phyloP scores from a whole-genome alignment of 2,797 vertebrate species.

The Rhabdophis nuchalis region DNA sequence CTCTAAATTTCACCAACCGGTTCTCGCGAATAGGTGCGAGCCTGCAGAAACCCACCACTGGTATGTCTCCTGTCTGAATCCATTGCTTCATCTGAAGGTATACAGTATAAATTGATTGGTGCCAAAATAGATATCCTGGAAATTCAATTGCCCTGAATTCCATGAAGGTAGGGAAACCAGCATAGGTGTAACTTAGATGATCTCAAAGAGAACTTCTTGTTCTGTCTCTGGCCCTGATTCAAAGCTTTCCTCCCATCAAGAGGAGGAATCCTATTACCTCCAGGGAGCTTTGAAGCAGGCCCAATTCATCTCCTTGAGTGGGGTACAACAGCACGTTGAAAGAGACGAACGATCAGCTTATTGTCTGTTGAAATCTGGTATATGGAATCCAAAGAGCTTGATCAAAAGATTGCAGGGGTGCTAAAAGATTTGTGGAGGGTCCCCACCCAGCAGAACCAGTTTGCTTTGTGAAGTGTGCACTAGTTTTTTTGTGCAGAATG shows the following conservation, averaged over 20 bases:
- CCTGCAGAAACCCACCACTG: no score
- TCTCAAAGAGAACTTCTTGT: neutral
- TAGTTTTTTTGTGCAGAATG: slow-evolving; percentile 29
- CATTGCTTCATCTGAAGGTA: neutral
- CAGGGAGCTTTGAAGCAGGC: neutral
- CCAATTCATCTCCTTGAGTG: neutral
- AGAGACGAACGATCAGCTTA: neutral
- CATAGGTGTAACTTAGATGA: neutral
- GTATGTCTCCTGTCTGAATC: no score
- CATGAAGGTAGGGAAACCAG: neutral
- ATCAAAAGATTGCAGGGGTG: slow-evolving; percentile 9
- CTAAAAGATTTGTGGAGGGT: slow-evolving; percentile 34
- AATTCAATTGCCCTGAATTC: neutral
- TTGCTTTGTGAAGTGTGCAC: slow-evolving; percentile 12
- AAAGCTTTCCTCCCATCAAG: neutral
- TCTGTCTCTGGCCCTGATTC: neutral
- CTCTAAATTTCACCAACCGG: no score
- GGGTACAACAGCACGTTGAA: neutral
- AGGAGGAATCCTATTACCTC: neutral
- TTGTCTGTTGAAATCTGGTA: neutral
- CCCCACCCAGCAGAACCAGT: neutral
- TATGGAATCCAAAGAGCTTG: slow-evolving; percentile 15
- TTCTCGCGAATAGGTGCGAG: no score
- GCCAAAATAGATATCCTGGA: neutral
- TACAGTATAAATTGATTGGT: neutral